Conservation (phyloP, 2,888 invertebrate species). For the Willowsia nigromaculata region DNA sequence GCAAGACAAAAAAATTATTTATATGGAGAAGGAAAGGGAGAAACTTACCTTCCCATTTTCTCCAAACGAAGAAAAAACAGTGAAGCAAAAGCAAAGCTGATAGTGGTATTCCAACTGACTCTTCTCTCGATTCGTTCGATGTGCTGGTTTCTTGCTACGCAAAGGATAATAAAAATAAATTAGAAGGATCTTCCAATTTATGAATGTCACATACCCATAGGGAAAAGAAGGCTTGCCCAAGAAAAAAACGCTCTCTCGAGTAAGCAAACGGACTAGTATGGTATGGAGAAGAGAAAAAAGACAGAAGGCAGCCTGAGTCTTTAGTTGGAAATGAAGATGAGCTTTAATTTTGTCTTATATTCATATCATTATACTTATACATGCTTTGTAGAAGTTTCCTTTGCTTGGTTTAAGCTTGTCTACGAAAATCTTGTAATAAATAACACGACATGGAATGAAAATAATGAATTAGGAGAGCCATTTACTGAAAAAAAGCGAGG, state of each 20-base stretch:
- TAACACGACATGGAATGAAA: constrained; percentile 71
- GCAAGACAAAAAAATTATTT: not conserved
- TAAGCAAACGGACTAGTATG: not conserved
- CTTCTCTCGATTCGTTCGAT: not conserved
- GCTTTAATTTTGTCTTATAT: not conserved
- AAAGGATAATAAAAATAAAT: constrained; percentile 73
- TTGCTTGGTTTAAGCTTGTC: constrained; percentile 33
- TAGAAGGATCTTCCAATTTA: constrained; percentile 71
- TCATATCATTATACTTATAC: not conserved
- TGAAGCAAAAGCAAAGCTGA: not conserved
- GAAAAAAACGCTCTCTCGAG: constrained; percentile 26
- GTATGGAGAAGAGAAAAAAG: not conserved
- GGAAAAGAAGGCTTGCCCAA: constrained; percentile 60
- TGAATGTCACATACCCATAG: constrained; percentile 69
- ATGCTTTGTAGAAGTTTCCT: constrained; percentile 1
- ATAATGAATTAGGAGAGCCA: constrained; percentile 71
- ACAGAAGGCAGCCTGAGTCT: not conserved
- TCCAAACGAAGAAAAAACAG: not conserved
- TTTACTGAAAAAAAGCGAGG: constrained; percentile 36
- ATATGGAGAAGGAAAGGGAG: not conserved
- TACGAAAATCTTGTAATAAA: constrained; percentile 68
- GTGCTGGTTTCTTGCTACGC: constrained; percentile 34
- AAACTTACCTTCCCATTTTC: constrained; percentile 37
- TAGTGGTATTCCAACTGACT: not conserved
- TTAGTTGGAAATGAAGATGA: not conserved